Base-by-base conservation (phyloP, 2,113 vertebrate genomes). In the Xyrauchen texanus region DNA sequence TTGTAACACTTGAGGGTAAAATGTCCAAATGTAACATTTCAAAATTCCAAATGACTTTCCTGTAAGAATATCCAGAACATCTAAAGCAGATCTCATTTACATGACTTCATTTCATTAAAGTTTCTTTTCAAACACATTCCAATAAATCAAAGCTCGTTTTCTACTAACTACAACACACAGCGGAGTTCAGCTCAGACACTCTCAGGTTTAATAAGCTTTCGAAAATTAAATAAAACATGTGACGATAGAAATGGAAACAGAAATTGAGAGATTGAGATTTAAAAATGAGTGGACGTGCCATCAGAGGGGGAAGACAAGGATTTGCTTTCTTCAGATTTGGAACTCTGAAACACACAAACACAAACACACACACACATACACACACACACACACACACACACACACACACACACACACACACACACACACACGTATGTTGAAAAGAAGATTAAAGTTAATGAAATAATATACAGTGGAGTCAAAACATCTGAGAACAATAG, bases 271-370 rank as follows among this genome's bases (percentile, higher is more conserved):
- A n/a, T 7, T 13, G 10, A 12, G 16, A 72, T 7, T 81, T 81
- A 98, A 78, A 95, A 92, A 66, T 94, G 94, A 11, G 86, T 89
- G 34, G 89, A 58, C 4, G 66, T 1, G 4, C 92, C 92, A 49
- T 91, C 88, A 60, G 87, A 73, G 7, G 88, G 45, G 51, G 95
- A 93, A 61, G 78, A 60, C 8, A 87, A 34, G 4, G 83, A 80
- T 86, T 94, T 98, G 70, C 80, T 88, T 16, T 98, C 96, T 8
- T 99, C 97, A 6, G 90, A 67, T 82, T 88, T 98, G 85, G 93
- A 90, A 82, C 89, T 92, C 84, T 34, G 52, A 88, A 79, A 87
- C 8, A 89, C 76, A 88, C 16, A 88, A 12, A 80, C 0, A 77
- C 42, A 57, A 60, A 63, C 55, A 65, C 7, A 64, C 52, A 6